Evolutionary conservation across 2,113 vertebrate genomes (phyloP).

Genomic region (Orcinus orca): DNA sequence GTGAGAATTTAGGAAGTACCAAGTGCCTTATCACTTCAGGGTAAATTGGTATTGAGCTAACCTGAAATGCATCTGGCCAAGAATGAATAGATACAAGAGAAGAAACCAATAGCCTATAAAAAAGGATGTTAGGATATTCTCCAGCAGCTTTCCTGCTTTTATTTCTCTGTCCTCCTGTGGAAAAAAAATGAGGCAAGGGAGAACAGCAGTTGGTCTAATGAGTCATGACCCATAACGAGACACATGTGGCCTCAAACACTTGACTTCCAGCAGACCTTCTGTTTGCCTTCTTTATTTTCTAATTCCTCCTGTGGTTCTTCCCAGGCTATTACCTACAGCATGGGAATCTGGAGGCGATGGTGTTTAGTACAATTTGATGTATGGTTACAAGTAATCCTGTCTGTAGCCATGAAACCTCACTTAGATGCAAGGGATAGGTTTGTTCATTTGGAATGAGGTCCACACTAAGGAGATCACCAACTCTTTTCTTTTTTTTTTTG

Average conservation of each 20-base stretch:
- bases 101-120: neutral
- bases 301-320: neutral
- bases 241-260: conserved; percentile 64
- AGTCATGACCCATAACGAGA: conserved; percentile 67
- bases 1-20: neutral
- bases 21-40: neutral
- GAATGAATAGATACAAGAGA: neutral
- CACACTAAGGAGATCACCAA: neutral
- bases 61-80: neutral
- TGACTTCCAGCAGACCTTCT: conserved; percentile 47
- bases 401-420: neutral
- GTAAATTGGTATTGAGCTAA: neutral
- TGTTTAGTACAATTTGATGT: neutral
- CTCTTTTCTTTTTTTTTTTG: no score
- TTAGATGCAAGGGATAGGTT: neutral
- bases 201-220: conserved; percentile 65
- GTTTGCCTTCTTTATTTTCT: conserved; percentile 54
- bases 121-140: neutral
- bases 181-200: conserved; percentile 53
- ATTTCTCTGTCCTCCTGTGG: neutral
- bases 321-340: neutral
- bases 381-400: neutral
- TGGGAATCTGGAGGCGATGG: neutral
- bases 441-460: neutral
- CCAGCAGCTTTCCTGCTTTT: neutral